phyloP scores from a whole-genome alignment of 2,113 vertebrate genomes.

The Passer domesticus region DNA sequence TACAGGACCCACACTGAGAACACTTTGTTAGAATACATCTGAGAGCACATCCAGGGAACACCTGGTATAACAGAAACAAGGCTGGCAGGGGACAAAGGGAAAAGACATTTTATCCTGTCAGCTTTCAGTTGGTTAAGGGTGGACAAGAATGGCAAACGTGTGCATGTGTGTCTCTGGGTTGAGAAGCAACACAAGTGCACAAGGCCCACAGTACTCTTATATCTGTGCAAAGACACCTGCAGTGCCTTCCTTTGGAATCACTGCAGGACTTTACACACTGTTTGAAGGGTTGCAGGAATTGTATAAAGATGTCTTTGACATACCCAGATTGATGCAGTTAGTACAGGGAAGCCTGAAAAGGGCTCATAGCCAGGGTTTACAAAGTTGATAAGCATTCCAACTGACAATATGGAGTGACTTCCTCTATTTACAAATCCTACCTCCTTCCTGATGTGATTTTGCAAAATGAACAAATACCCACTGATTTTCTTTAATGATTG shows the following conservation, averaged over 20 bases:
- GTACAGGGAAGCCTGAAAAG: slow-evolving; percentile 4
- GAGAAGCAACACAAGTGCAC: not conserved
- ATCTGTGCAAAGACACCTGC: slow-evolving; percentile 32
- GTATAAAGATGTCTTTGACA: slow-evolving; percentile 35
- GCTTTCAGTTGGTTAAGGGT: not conserved
- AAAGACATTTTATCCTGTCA: not conserved
- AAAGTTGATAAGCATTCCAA: not conserved
- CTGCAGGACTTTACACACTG: not conserved
- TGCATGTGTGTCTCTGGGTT: not conserved
- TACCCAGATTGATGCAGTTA: not conserved
- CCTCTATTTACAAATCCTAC: not conserved
- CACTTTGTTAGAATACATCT: slow-evolving; percentile 9
- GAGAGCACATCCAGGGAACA: slow-evolving; percentile 14
- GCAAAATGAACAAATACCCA: not conserved
- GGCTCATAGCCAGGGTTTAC: not conserved
- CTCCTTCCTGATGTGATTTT: not conserved
- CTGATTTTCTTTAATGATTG: not conserved
- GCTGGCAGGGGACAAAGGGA: not conserved
- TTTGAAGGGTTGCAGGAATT: slow-evolving; percentile 30
- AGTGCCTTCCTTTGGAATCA: slow-evolving; percentile 4
- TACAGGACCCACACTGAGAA: slow-evolving; percentile 36
- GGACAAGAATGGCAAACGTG: not conserved
- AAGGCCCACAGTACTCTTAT: not conserved
- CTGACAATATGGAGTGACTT: not conserved
- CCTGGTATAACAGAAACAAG: not conserved